Percentiles rank a stretch among this genome's conserved stretches.
Conservation (phyloP, 2,113 vertebrate species). For the Hemiprocne comata region DNA sequence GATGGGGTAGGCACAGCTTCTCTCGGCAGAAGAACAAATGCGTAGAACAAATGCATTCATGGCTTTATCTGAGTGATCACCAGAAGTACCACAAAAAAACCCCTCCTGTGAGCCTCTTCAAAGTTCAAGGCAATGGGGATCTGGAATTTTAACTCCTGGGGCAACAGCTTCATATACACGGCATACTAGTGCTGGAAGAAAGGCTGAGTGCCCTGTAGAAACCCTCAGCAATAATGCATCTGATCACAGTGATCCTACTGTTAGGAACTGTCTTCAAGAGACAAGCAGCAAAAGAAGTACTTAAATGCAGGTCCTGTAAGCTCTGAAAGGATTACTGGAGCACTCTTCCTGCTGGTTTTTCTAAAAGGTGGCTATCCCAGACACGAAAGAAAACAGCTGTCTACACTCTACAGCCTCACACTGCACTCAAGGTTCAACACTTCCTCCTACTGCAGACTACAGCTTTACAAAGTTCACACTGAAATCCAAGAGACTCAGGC, state of each 20-base stretch:
- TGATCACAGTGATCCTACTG: neutral
- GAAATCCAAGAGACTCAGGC: neutral
- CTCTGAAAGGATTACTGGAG: neutral
- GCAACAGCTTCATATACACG: fast-evolving
- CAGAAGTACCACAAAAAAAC: neutral
- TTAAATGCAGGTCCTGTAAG: fast-evolving
- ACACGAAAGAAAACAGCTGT: neutral
- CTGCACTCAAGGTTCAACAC: fast-evolving
- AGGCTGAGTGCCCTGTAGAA: neutral
- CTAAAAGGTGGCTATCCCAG: neutral
- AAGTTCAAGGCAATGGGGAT: neutral
- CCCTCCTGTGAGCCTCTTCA: neutral
- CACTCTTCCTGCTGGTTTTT: neutral
- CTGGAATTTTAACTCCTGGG: neutral
- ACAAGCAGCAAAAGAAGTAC: neutral
- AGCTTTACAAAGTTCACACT: neutral
- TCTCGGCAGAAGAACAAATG: no score
- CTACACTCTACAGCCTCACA: neutral
- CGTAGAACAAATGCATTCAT: neutral
- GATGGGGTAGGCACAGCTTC: no score
- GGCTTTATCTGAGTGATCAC: fast-evolving
- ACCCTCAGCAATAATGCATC: neutral
- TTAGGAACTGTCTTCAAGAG: neutral
- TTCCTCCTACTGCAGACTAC: fast-evolving
- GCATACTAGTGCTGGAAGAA: neutral